Conservation (phyloP, 1,140 invertebrate genomes). For the Mylabris phalerata region DNA sequence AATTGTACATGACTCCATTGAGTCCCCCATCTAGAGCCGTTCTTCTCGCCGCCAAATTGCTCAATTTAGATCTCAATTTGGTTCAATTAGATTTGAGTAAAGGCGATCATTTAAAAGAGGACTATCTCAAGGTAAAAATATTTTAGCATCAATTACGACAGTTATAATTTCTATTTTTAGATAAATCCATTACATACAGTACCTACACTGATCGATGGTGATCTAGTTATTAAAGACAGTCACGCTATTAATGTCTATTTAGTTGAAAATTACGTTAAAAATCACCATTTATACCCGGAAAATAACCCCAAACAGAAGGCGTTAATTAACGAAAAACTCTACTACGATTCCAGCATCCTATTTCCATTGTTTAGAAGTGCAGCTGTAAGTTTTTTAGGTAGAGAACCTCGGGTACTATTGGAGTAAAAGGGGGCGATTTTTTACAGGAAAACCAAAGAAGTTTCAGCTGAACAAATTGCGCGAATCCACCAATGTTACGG, state of each 20-base stretch:
- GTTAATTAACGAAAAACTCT: not conserved
- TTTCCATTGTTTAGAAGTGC: not conserved
- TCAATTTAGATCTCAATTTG: not conserved
- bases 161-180: slow-evolving; percentile 28
- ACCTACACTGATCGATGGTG: slow-evolving; percentile 57
- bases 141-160: not conserved
- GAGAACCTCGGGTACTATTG: too few relatives aligned
- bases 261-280: not conserved
- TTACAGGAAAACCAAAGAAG: not conserved
- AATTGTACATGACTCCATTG: not conserved
- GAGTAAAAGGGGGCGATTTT: too few relatives aligned
- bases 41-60: not conserved
- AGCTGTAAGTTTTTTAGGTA: too few relatives aligned
- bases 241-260: not conserved
- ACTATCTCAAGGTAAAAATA: slow-evolving; percentile 3
- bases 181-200: slow-evolving; percentile 63
- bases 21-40: slow-evolving; percentile 6
- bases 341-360: not conserved
- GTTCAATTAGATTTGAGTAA: not conserved
- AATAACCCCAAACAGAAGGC: not conserved
- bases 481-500: too few relatives aligned
- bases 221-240: slow-evolving; percentile 19
- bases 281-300: not conserved
- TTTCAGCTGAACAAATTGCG: not conserved
- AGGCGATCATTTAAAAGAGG: not conserved